These are phyloP conservation scores for Agrotis clavis DNA, from an alignment of 2,888 invertebrate species.

Conservation along the genomic window DNA sequence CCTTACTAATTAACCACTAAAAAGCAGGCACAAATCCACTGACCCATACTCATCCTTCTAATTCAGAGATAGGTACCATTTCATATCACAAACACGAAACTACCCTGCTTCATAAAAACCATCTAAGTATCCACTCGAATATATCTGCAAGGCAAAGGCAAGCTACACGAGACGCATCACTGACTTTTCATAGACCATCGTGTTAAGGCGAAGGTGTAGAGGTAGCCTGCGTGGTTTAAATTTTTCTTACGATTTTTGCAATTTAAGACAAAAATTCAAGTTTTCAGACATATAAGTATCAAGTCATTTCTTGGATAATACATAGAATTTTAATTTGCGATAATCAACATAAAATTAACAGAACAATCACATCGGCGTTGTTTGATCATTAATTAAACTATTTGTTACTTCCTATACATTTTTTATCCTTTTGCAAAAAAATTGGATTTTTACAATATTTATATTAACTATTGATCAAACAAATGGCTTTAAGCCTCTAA, in stretches of 20 bases:
- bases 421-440: too few species aligned
- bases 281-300: neutral
- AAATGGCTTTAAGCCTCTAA: too few species aligned
- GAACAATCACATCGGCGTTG: too few species aligned
- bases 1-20: slow-evolving; percentile 44
- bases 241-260: neutral
- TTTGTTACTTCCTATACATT: too few species aligned
- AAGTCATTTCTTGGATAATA: neutral
- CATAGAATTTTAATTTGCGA: neutral
- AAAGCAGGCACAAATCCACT: slow-evolving; percentile 38
- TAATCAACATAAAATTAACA: neutral
- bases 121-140: slow-evolving; percentile 75
- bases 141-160: slow-evolving; percentile 74
- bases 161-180: slow-evolving; percentile 80
- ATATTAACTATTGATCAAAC: too few species aligned
- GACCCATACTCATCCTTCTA: slow-evolving; percentile 48
- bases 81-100: slow-evolving; percentile 65
- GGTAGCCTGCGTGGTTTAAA: neutral
- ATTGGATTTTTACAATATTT: too few species aligned
- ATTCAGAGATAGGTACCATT: slow-evolving; percentile 50
- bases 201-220: slow-evolving; percentile 53
- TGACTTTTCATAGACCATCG: slow-evolving; percentile 82
- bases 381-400: too few species aligned
- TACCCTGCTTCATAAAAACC: slow-evolving; percentile 65
- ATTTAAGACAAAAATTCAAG: neutral